Evolutionary conservation across 2,113 vertebrate species (phyloP).

Genomic region (Ramphastos sulfuratus): DNA sequence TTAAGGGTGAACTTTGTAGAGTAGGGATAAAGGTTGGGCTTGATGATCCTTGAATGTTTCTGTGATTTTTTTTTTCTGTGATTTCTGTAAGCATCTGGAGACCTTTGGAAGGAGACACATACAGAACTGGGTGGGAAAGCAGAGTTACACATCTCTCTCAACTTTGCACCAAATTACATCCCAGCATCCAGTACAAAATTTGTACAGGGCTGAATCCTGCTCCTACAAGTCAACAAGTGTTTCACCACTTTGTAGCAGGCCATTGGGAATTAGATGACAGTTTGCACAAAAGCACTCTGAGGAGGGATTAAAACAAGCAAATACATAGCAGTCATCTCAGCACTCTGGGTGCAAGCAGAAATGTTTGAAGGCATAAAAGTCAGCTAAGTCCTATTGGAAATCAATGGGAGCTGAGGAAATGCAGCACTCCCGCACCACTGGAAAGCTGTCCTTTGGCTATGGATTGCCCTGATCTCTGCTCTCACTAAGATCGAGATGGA

Average conservation of each 20-base stretch:
- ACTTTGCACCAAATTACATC: not conserved
- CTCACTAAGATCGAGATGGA: not conserved
- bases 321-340: not conserved
- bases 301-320: not conserved
- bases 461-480: not conserved
- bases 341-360: not conserved
- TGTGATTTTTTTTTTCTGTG: too few relatives aligned
- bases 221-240: not conserved
- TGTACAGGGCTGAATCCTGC: not conserved
- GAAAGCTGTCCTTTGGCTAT: not conserved
- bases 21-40: too few relatives aligned
- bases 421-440: not conserved
- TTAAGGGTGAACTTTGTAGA: too few relatives aligned
- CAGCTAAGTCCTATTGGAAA: conserved; percentile 19
- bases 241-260: rapidly evolving
- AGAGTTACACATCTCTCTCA: not conserved
- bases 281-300: not conserved
- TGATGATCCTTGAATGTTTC: too few relatives aligned
- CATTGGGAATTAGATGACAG: not conserved
- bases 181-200: not conserved
- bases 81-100: not conserved
- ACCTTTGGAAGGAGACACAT: rapidly evolving
- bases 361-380: not conserved
- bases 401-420: not conserved
- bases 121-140: not conserved